Evolutionary conservation across 2,888 invertebrate species (phyloP), one percentile per base, ranked within the genome.

Genomic region (Metopia argyrocephala): DNA sequence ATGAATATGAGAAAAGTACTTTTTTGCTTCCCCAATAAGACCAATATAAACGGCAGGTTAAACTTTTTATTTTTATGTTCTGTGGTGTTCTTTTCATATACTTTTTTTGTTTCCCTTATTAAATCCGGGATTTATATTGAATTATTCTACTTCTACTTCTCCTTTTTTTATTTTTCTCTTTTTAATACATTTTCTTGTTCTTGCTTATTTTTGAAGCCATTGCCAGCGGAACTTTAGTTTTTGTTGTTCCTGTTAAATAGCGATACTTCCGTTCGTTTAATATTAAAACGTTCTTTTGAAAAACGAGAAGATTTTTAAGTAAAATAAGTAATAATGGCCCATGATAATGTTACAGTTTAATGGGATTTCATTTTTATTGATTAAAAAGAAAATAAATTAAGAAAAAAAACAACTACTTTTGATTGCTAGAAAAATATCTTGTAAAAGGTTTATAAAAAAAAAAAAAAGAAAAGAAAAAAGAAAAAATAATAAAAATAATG

Each of bases 251-350:
- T 62, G 78, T 78, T 75, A 57, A 81, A 81, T 74, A 61, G 65
- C 65, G 69, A 81, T 78, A 81, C 74, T 81, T 81, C 78, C 81
- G 81, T 38, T 12, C 81, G 78, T 78, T 81, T 70, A 61, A 78
- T 81, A 78, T 78, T 70, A 78, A 78, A 69, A 78, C 21, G 62
- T 69, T 48, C 2, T 65, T 59, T 74, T 70, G 74, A 31, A 61
- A 38, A 57, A 31, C 21, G 25, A 62, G 38, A 18, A 1, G 62
- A 71, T 18, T 38, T 15, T 9, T 38, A 9, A 12, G 15, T 38
- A 45, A 21, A 28, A n/a, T n/a, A n/a, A 68, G 59, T 20, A 48
- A 57, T 38, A 20, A 38, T 38, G 38, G 38, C 38, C 15, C 5
- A 23, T 66, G 25, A 76, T 62, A 48, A 64, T 69, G 70, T 74